Base-by-base conservation (phyloP, 1,140 invertebrate species). In the Dolichoris vasculosae region DNA sequence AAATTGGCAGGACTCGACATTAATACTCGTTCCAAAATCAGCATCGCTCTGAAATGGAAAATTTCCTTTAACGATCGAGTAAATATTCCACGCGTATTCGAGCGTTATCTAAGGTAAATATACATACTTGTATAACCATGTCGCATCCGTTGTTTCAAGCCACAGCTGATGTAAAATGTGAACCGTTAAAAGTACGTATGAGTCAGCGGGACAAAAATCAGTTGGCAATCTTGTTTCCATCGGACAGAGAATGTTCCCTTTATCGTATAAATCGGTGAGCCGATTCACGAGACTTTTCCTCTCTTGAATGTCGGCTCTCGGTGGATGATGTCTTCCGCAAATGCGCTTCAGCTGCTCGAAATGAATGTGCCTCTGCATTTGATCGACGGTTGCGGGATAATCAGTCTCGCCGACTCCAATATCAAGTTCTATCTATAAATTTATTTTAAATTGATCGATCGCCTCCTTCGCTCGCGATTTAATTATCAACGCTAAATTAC, bases 81-180 rank as follows among this genome's bases (percentile, higher is more conserved):
- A 43, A 43, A 55, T 55, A 59, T 26, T 77, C 0, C 55, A 55
- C 35, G 4, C 48, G 71, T 67, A 7, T 71, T 82, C 32, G 30
- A 26, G 46, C 1, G 23, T 6, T 17, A 9, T 51, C 35, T 51
- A 67, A 32, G 48, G 40, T 30, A 51, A n/a, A 55, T 71, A 32
- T 81, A 46, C 59, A 85, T 89, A 93, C 92, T 89, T 91, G 67
- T 93, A 93, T 85, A 97, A 90, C 87, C 95, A 95, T 86, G 94
- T 91, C 26, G 93, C 92, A 84, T 95, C 94, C 90, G 91, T 94
- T 89, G 92, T 95, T 90, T 94, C 95, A 89, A 90, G 89, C 94
- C 94, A 95, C 80, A 94, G 86, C 92, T 97, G 97, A 86, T 96
- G 95, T 87, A 98, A 95, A 32, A 97, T 91, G 92, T 98, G 96